Conservation (phyloP, 2,113 vertebrate genomes). For the Petroica traversi region DNA sequence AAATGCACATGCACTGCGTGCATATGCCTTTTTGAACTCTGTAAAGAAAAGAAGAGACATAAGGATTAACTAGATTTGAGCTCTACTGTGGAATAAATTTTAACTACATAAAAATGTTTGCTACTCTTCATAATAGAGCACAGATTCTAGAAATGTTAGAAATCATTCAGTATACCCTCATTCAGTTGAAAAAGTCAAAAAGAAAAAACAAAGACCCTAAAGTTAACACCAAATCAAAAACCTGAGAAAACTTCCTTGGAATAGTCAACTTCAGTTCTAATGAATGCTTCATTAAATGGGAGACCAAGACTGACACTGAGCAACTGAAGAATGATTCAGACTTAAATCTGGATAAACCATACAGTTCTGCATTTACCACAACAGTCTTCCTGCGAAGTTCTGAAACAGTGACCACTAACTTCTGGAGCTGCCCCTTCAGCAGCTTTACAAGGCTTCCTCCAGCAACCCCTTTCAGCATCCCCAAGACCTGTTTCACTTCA, state of each 20-base stretch:
- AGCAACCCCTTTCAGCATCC: neutral
- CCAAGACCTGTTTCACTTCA: neutral
- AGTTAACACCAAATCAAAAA: neutral
- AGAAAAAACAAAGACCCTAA: neutral
- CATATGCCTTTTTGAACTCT: neutral
- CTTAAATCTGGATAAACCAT: neutral
- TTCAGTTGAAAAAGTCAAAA: neutral
- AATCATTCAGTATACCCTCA: neutral
- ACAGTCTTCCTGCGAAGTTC: accelerated
- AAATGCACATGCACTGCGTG: neutral
- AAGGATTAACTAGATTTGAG: neutral
- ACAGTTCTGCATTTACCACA: neutral
- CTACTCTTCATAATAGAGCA: neutral
- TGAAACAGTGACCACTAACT: neutral
- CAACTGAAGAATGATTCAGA: neutral
- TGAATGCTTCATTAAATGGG: neutral
- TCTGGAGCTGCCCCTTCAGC: neutral
- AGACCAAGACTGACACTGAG: neutral
- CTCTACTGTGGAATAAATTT: neutral
- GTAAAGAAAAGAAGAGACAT: neutral
- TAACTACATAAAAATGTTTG: neutral
- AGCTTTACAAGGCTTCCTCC: neutral
- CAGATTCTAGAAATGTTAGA: neutral
- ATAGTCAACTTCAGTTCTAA: neutral
- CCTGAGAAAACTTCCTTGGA: neutral